phyloP scores from a whole-genome alignment of 2,797 vertebrate genomes.

The Sylvia borin region DNA sequence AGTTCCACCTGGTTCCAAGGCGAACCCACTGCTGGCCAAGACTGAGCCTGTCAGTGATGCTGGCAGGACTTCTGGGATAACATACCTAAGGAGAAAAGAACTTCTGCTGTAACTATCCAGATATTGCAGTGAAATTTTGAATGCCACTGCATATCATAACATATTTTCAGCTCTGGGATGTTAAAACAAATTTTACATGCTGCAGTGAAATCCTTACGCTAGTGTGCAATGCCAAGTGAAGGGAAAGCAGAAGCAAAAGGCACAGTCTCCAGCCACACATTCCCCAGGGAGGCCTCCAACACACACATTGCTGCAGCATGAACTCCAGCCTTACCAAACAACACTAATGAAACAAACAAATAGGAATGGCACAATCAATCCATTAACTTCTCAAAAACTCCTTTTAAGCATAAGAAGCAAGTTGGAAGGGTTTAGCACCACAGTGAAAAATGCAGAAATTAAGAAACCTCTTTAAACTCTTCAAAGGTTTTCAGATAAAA shows the following conservation, averaged over 20 bases:
- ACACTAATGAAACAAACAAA: neutral
- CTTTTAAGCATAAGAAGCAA: neutral
- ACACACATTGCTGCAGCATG: neutral
- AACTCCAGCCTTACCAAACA: neutral
- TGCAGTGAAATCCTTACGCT: neutral
- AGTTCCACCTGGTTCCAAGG: neutral
- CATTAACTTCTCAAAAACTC: neutral
- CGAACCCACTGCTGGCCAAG: neutral
- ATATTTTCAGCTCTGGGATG: neutral
- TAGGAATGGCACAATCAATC: neutral
- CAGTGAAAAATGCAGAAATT: neutral
- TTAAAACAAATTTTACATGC: neutral
- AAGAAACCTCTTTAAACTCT: neutral
- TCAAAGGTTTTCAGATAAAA: neutral
- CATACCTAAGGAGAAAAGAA: neutral
- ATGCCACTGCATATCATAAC: neutral
- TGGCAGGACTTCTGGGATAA: neutral
- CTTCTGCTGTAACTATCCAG: neutral
- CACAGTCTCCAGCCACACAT: neutral
- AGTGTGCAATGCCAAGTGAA: neutral
- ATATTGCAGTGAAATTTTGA: neutral
- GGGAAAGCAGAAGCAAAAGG: neutral
- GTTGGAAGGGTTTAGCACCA: neutral
- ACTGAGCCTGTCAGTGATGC: neutral
- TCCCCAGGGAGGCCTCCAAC: neutral